Evolutionary conservation across 2,797 vertebrate species (phyloP).

Genomic region (Acridotheres tristis): DNA sequence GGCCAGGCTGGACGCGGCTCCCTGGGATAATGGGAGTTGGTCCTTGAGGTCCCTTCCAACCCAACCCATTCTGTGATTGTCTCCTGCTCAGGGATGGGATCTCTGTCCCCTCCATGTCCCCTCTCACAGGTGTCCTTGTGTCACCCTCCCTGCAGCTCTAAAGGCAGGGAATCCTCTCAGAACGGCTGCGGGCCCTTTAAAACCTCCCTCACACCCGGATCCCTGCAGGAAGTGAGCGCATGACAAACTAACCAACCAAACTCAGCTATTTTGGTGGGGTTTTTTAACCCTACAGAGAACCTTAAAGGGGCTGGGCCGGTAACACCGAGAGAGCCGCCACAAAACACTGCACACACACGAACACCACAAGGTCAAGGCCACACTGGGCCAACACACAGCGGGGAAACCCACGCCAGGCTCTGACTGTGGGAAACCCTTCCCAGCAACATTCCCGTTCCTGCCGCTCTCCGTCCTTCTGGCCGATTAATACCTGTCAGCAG

Average conservation of each 20-base stretch:
- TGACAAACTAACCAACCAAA: not conserved
- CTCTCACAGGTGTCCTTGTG: not conserved
- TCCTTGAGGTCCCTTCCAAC: not conserved
- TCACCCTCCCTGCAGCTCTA: not conserved
- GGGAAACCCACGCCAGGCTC: not conserved
- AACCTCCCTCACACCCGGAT: fast-evolving
- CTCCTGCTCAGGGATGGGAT: not conserved
- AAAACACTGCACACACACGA: not conserved
- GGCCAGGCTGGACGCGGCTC: fast-evolving
- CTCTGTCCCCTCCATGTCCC: not conserved
- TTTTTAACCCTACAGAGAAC: no score
- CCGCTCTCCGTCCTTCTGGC: not conserved
- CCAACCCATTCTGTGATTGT: no score
- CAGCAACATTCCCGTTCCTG: not conserved
- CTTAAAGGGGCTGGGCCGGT: not conserved
- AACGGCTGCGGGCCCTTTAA: not conserved
- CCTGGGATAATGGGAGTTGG: not conserved
- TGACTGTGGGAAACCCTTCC: not conserved
- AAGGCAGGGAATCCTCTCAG: not conserved
- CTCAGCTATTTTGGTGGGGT: fast-evolving
- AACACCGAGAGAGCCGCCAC: no score
- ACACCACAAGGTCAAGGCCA: not conserved
- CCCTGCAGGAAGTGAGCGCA: not conserved
- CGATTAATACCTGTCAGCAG: not conserved
- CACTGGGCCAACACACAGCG: no score